Conservation (phyloP, 2,797 vertebrate genomes). For the Molossus alvarezi region DNA sequence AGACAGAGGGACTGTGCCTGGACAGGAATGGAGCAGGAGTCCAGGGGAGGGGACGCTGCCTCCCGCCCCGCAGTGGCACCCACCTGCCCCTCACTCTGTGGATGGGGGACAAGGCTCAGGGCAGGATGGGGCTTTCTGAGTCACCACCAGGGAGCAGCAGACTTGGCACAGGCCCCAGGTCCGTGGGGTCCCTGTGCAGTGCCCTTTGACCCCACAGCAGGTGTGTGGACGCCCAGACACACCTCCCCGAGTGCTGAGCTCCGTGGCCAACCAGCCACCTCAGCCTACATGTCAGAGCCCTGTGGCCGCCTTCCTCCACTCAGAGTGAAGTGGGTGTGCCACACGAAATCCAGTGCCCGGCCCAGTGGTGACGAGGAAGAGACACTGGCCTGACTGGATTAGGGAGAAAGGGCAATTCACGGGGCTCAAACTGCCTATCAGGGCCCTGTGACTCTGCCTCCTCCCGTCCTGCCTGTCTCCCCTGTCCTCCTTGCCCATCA, state of each 20-base stretch:
- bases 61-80: neutral
- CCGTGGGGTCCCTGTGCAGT: no score
- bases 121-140: neutral
- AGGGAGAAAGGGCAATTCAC: neutral
- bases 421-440: accelerated
- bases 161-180: neutral
- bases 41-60: no score
- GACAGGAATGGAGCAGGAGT: neutral
- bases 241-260: no score
- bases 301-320: no score
- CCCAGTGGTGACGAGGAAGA: neutral
- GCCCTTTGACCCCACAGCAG: neutral
- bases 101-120: neutral
- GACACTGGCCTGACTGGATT: no score
- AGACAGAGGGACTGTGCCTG: accelerated
- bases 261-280: accelerated
- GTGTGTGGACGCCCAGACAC: accelerated
- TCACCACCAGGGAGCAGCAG: accelerated
- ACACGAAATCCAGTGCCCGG: accelerated
- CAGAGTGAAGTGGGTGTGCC: accelerated
- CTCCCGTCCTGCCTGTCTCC: accelerated
- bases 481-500: neutral
- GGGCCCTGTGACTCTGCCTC: accelerated
- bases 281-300: accelerated
- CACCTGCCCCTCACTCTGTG: neutral